Conservation (phyloP, 2,888 invertebrate genomes). For the Ormyrus thymus region DNA sequence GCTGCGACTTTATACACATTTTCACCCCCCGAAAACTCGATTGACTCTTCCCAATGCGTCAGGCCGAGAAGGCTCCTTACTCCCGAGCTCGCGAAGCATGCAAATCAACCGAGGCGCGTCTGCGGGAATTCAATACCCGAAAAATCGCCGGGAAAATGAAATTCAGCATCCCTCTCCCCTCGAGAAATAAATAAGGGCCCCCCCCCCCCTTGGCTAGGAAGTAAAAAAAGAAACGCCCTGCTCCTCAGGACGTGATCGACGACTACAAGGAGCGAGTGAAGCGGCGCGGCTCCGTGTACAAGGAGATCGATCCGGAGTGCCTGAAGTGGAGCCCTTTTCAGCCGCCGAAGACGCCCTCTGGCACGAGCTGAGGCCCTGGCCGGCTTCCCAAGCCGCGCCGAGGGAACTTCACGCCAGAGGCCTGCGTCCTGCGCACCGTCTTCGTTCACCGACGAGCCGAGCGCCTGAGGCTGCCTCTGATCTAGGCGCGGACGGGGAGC, state of each 20-base stretch:
- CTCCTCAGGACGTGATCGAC: conserved; percentile 89
- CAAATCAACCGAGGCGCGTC: conserved; percentile 1
- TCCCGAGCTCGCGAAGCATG: background rate
- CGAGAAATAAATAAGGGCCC: conserved; percentile 8
- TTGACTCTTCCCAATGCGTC: too few species aligned
- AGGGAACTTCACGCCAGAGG: conserved; percentile 56
- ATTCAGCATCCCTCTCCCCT: background rate
- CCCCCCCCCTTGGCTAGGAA: background rate
- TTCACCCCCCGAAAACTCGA: too few species aligned
- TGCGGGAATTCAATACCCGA: conserved; percentile 7
- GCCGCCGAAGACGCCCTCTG: conserved; percentile 78
- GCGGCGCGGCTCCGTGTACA: conserved; percentile 84
- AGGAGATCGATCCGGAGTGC: conserved; percentile 91
- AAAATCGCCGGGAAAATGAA: background rate
- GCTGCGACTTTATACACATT: too few species aligned
- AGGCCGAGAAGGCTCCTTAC: too few species aligned
- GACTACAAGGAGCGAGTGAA: conserved; percentile 91
- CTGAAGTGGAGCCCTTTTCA: conserved; percentile 92
- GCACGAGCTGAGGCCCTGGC: conserved; percentile 69
- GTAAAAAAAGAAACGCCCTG: background rate
- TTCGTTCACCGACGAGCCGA: background rate
- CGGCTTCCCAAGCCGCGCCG: conserved; percentile 20
- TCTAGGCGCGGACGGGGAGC: too few species aligned
- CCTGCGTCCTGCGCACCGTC: conserved; percentile 32
- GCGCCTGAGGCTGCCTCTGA: background rate